These are phyloP conservation scores for Phoenoteleia sp. DNA, from an alignment of 2,888 invertebrate species.

Conservation along the genomic window DNA sequence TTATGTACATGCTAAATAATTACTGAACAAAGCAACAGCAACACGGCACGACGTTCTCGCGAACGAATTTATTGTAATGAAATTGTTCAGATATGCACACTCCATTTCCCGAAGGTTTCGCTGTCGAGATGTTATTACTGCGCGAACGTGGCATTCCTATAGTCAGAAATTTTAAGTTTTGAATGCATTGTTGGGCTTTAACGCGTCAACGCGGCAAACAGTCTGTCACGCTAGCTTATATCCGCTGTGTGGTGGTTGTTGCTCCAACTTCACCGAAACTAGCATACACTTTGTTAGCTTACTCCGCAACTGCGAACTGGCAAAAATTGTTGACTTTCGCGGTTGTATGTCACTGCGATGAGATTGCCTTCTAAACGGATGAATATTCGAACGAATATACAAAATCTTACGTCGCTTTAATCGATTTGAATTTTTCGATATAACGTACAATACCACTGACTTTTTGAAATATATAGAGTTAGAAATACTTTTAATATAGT, in stretches of 20 bases:
- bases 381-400: too few relatives aligned
- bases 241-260: constrained; percentile 9
- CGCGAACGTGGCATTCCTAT: neutral
- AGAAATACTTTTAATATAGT: too few relatives aligned
- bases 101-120: constrained; percentile 21
- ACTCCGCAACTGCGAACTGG: neutral
- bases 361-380: neutral
- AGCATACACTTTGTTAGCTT: constrained; percentile 34
- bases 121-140: constrained; percentile 22
- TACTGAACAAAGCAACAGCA: neutral
- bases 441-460: too few relatives aligned
- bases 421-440: too few relatives aligned
- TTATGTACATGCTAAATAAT: neutral
- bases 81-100: constrained; percentile 30
- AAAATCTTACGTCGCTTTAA: too few relatives aligned
- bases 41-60: too few relatives aligned
- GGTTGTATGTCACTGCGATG: neutral
- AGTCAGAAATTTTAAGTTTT: constrained; percentile 32
- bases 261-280: constrained; percentile 41
- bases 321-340: constrained; percentile 33
- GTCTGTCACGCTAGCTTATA: constrained; percentile 22
- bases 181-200: constrained; percentile 28
- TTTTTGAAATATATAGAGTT: too few relatives aligned
- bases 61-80: constrained; percentile 20
- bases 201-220: constrained; percentile 42